Conservation (phyloP, 2,797 vertebrate genomes). For the Oreonectes daqikongensis region DNA sequence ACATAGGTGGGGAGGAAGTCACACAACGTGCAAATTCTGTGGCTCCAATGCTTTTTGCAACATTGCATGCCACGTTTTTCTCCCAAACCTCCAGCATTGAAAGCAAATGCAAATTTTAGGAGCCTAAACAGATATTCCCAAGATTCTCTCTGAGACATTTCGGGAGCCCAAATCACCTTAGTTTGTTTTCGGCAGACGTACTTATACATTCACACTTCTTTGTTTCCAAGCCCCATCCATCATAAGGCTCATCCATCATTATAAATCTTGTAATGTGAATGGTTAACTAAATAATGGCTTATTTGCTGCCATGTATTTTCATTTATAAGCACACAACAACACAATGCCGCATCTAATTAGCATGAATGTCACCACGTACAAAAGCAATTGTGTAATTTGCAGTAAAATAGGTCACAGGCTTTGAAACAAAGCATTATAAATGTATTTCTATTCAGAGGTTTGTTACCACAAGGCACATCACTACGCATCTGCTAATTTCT, state of each 20-base stretch:
- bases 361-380: conserved; percentile 37
- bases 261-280: conserved; percentile 14
- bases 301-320: conserved; percentile 16
- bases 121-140: background rate
- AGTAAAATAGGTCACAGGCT: conserved; percentile 59
- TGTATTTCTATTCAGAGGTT: conserved; percentile 52
- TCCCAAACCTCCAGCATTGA: too few species aligned
- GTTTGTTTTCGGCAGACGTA: background rate
- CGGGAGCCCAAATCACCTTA: background rate
- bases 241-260: background rate
- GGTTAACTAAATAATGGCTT: background rate
- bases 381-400: conserved; percentile 55
- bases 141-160: background rate
- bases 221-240: background rate
- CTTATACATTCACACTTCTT: background rate
- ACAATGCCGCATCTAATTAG: conserved; percentile 39
- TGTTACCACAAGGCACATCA: conserved; percentile 54
- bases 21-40: too few species aligned
- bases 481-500: conserved; percentile 58
- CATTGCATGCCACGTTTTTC: too few species aligned
- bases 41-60: too few species aligned
- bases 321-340: background rate
- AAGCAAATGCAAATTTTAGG: too few species aligned
- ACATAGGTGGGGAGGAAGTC: conserved; percentile 65
- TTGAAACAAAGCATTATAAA: conserved; percentile 60